Conservation (phyloP, 2,113 vertebrate genomes). For the Bubalus kerabau region DNA sequence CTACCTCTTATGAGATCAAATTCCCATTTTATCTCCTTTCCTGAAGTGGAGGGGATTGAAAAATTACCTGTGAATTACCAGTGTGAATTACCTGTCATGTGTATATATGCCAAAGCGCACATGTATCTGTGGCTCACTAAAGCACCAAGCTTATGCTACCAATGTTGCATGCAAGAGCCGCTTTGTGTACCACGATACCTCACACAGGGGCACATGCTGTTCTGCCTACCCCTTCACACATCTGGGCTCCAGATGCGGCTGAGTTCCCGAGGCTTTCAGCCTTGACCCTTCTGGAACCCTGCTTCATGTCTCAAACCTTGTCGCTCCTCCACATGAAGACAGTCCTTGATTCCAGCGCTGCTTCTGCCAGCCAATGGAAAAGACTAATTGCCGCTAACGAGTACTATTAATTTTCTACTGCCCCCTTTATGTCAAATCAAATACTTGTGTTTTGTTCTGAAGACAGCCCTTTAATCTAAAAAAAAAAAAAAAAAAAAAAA, state of each 20-base stretch:
- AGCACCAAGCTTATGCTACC: neutral
- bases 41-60: neutral
- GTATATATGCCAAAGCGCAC: neutral
- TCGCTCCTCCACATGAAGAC: neutral
- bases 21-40: neutral
- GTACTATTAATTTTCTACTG: neutral
- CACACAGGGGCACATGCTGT: no score
- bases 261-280: neutral
- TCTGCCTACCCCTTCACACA: neutral
- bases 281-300: neutral
- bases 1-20: neutral
- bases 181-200: neutral
- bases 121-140: neutral
- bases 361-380: neutral
- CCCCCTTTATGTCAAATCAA: neutral
- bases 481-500: neutral
- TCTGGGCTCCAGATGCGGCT: neutral
- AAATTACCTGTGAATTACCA: neutral
- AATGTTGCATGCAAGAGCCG: no score
- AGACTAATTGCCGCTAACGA: neutral
- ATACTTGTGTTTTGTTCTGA: neutral
- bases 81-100: neutral
- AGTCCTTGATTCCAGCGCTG: neutral
- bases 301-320: neutral
- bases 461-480: neutral